Percentiles rank a stretch among this genome's conserved stretches.
These are phyloP conservation scores for Anolis sagrei DNA, from an alignment of 2,113 vertebrate genomes.

Conservation along the genomic window DNA sequence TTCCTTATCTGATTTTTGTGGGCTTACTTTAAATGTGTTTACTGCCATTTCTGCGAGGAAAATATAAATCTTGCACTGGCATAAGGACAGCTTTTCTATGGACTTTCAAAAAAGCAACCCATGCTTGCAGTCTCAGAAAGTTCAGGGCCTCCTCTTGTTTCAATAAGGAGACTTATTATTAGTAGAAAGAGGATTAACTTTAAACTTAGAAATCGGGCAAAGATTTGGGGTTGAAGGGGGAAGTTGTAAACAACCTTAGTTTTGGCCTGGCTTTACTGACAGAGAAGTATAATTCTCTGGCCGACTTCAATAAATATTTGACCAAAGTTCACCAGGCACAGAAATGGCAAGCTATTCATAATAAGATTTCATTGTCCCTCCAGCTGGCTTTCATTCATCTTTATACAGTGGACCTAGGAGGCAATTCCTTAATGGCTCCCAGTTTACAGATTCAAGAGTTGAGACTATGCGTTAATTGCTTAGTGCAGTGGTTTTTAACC, in stretches of 20 bases:
- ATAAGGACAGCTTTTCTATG: constrained; percentile 11
- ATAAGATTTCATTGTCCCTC: neutral
- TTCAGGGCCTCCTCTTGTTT: constrained; percentile 11
- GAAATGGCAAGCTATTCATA: neutral
- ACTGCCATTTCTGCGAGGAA: constrained; percentile 25
- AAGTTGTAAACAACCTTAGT: neutral
- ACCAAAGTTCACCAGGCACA: neutral
- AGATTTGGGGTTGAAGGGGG: neutral
- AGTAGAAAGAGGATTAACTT: constrained; percentile 29
- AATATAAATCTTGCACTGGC: constrained; percentile 23
- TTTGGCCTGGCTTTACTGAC: neutral
- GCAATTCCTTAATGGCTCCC: neutral
- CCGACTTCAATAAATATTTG: neutral
- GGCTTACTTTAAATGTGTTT: constrained; percentile 8
- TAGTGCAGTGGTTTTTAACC: too few species aligned
- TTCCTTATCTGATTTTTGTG: constrained; percentile 31
- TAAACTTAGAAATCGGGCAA: constrained; percentile 11
- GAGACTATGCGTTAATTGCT: neutral
- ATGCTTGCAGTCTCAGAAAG: constrained; percentile 11
- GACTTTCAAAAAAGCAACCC: constrained; percentile 4
- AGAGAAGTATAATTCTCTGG: neutral
- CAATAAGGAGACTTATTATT: constrained; percentile 2
- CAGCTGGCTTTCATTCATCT: neutral
- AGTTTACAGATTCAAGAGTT: neutral
- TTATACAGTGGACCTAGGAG: neutral